Conservation (phyloP, 2,797 vertebrate genomes). For the Chloroceryle amazona region DNA sequence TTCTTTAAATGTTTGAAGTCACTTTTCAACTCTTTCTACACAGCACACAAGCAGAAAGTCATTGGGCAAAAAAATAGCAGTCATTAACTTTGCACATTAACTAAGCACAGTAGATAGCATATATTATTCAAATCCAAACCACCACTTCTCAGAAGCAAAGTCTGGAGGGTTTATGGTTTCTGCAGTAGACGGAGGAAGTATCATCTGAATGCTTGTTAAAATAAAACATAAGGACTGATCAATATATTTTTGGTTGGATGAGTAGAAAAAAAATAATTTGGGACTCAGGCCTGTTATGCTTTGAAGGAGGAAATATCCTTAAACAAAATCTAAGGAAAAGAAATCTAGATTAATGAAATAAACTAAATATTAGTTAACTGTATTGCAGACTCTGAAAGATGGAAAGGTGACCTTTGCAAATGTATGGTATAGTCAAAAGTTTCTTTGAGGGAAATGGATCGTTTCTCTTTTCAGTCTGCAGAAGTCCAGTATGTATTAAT, state of each 20-base stretch:
- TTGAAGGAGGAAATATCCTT: background rate
- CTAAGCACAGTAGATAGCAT: constrained; percentile 50
- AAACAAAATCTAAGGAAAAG: background rate
- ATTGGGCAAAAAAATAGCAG: constrained; percentile 69
- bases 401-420: background rate
- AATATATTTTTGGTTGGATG: background rate
- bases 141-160: constrained; percentile 11
- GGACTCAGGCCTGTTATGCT: background rate
- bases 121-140: constrained; percentile 54
- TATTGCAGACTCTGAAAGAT: background rate
- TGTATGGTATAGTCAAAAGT: background rate
- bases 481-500: background rate
- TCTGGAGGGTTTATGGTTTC: constrained; percentile 25
- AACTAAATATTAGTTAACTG: background rate
- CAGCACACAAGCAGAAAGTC: constrained; percentile 50
- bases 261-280: constrained; percentile 12
- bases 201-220: constrained; percentile 35
- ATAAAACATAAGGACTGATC: background rate
- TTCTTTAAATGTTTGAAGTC: constrained; percentile 65
- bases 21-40: constrained; percentile 33
- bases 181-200: background rate
- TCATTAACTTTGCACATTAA: constrained; percentile 59
- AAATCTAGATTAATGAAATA: background rate
- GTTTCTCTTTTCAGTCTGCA: background rate
- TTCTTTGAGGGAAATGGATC: background rate